Evolutionary conservation across 2,797 vertebrate genomes (phyloP), one percentile per base, ranked within the genome.

Genomic region (Sebastes elongatus): DNA sequence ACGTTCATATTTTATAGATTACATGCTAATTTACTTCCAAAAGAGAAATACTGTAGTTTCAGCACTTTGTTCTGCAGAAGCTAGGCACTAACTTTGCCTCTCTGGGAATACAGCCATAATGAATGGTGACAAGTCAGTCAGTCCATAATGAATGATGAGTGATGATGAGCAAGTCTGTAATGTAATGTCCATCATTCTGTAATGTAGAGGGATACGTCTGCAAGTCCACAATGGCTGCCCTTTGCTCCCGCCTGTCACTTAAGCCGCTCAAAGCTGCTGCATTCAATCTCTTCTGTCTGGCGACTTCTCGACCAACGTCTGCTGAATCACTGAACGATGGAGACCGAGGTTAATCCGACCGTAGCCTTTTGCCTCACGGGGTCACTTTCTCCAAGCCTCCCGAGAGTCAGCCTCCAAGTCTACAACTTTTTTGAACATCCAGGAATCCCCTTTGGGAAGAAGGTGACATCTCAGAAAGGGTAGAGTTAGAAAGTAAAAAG

Each of bases 341-440:
- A 71, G 57, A 72, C 64, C 32, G 72, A 71, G 78, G 82, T 88
- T 72, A 83, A 88, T 85, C 59, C 16, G 20, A 25, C 59, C 30
- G 18, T 57, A 75, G 14, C 74, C 71, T 14, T 16, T 35, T 23
- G 23, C 38, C 10, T 38, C n/a, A 11, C 3, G 23, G 52, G 67
- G 33, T 75, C 70, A 28, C 7, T 53, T 55, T 68, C 60, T 57
- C 35, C 38, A 7, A 57, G 13, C n/a, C 28, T 60, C 27, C 38
- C 2, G 20, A 57, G 28, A n/a, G 30, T 8, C n/a, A 1, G 33
- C 33, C 33, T 65, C 30, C 23, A 32, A 53, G 20, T 59, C 28
- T 59, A 3, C 13, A 59, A 27, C 1, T 46, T 20, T 25, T 35
- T 55, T 67, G 4, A 42, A 20, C 53, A 63, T 63, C 61, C n/a